Evolutionary conservation across 2,113 vertebrate species (phyloP).

Genomic region (Bucco capensis): DNA sequence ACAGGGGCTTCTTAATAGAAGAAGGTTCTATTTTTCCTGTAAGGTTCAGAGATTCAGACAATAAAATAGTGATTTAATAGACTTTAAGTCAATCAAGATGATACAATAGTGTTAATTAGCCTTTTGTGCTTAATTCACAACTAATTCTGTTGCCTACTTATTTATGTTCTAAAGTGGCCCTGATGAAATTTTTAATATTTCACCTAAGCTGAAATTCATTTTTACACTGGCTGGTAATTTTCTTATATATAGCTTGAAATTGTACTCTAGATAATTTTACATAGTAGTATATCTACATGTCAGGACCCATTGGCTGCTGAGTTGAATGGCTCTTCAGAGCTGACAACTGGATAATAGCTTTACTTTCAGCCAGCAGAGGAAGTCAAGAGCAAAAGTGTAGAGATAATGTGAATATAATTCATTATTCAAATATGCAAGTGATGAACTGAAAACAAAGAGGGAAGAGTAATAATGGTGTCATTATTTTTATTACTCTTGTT

Average conservation of each 20-base stretch:
- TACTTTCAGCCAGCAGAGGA: conserved; percentile 85
- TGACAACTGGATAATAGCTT: conserved; percentile 97
- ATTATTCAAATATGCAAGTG: conserved; percentile 96
- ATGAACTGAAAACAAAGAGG: conserved; percentile 79
- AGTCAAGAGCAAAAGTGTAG: conserved; percentile 87
- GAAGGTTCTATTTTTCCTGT: conserved; percentile 53
- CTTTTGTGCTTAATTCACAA: conserved; percentile 69
- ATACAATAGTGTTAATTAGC: conserved; percentile 76
- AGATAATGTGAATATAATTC: conserved; percentile 96
- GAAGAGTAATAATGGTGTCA: conserved; percentile 92
- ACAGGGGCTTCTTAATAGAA: conserved; percentile 44
- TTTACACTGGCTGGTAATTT: conserved; percentile 71
- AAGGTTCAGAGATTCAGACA: conserved; percentile 58
- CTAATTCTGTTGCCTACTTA: conserved; percentile 74
- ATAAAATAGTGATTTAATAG: conserved; percentile 74
- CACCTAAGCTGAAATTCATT: conserved; percentile 58
- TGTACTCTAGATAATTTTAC: conserved; percentile 72
- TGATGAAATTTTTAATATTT: conserved; percentile 74
- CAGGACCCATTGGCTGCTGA: conserved; percentile 80
- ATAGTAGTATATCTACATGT: conserved; percentile 77
- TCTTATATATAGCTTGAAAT: conserved; percentile 71
- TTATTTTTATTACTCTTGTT: conserved; percentile 94
- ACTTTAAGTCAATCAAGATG: conserved; percentile 67
- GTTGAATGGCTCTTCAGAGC: conserved; percentile 75
- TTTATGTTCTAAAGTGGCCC: conserved; percentile 71